Evolutionary conservation across 2,797 vertebrate species (phyloP).

Genomic region (Sebastes ruberrimus): DNA sequence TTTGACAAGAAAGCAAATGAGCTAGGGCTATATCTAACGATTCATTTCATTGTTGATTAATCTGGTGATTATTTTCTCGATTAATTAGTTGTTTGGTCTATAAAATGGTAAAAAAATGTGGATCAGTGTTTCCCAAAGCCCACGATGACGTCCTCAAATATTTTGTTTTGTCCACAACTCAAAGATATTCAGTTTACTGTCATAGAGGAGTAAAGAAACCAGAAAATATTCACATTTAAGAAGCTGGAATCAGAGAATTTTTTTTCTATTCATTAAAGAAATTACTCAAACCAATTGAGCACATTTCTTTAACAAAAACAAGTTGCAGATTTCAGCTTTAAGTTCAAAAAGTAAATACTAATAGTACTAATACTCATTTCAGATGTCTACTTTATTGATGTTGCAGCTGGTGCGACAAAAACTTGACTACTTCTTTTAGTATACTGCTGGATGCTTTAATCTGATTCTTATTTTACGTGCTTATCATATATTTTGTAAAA

Average conservation of each 20-base stretch:
- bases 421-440: neutral
- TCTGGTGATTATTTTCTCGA: too few relatives aligned
- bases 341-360: neutral
- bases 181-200: too few relatives aligned
- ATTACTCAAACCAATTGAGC: neutral
- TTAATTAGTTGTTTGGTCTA: too few relatives aligned
- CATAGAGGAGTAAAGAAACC: too few relatives aligned
- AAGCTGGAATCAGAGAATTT: too few relatives aligned
- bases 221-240: too few relatives aligned
- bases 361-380: neutral
- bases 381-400: neutral
- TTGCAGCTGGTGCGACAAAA: neutral
- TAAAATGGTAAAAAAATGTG: fast-evolving
- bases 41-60: too few relatives aligned
- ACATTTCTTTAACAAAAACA: neutral
- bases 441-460: neutral
- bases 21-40: fast-evolving
- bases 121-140: too few relatives aligned
- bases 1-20: neutral
- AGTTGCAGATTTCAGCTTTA: neutral
- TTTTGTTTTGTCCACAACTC: too few relatives aligned
- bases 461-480: neutral
- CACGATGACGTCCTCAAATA: fast-evolving
- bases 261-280: too few relatives aligned
- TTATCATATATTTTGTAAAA: neutral